A percentile compares a stretch with the other conserved stretches of the same genome.
Evolutionary conservation across 2,888 invertebrate genomes (phyloP).

Genomic region (Sericinus montela): DNA sequence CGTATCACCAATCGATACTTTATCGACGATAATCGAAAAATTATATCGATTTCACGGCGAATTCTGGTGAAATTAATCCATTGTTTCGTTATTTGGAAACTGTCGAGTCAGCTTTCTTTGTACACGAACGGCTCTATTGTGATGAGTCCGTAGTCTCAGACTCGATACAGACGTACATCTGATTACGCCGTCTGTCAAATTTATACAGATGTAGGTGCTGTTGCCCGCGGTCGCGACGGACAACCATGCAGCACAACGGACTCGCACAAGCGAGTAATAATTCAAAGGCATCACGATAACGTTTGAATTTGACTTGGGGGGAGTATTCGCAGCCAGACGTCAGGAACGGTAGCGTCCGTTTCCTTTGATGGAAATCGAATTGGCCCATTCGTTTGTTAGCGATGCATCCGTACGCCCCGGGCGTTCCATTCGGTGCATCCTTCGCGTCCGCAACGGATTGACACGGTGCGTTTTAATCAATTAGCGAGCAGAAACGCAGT

Average conservation of each 20-base stretch:
- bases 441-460: conserved; percentile 51
- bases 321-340: conserved; percentile 28
- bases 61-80: conserved; percentile 52
- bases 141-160: conserved; percentile 22
- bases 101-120: conserved; percentile 33
- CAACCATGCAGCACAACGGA: neutral
- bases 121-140: conserved; percentile 25
- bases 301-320: conserved; percentile 26
- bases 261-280: conserved; percentile 16
- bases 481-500: conserved; percentile 63
- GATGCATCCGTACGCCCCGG: conserved; percentile 26
- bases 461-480: conserved; percentile 77
- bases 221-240: conserved; percentile 12
- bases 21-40: conserved; percentile 50
- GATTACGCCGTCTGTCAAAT: conserved; percentile 25
- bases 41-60: conserved; percentile 57
- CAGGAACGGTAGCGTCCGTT: conserved; percentile 28
- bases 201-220: conserved; percentile 18
- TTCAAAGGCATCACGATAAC: conserved; percentile 29
- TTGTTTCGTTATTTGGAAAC: conserved; percentile 42
- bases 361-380: conserved; percentile 42
- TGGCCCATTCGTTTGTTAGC: conserved; percentile 23
- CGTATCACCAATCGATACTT: conserved; percentile 45
- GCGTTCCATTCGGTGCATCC: conserved; percentile 40
- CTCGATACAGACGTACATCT: conserved; percentile 24